Conservation (phyloP, 2,888 invertebrate genomes). For the Chrysomela aeneicollis region DNA sequence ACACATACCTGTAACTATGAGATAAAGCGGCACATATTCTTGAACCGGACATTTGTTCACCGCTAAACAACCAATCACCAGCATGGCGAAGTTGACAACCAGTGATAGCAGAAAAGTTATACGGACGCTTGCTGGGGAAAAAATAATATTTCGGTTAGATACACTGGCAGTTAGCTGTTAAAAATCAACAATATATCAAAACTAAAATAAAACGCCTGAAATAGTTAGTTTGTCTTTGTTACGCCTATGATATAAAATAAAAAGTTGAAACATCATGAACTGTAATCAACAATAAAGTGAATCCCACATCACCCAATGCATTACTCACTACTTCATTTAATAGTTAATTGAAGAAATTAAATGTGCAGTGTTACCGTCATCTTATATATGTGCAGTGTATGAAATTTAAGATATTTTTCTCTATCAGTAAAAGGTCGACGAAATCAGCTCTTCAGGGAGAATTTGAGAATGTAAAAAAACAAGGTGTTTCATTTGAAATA, state of each 20-base stretch:
- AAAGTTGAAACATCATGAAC: too few relatives aligned
- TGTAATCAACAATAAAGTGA: background rate
- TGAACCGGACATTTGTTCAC: conserved; percentile 52
- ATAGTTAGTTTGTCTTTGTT: too few relatives aligned
- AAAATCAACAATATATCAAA: too few relatives aligned
- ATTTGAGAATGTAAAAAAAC: too few relatives aligned
- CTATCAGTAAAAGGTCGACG: too few relatives aligned
- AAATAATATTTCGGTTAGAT: conserved; percentile 22
- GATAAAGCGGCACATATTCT: conserved; percentile 53
- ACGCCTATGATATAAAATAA: too few relatives aligned
- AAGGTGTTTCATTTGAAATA: too few relatives aligned
- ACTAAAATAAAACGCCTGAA: too few relatives aligned
- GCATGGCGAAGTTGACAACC: conserved; percentile 48
- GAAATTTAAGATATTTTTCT: too few relatives aligned
- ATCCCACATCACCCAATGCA: conserved; percentile 9
- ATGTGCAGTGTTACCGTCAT: background rate
- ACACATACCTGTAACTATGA: conserved; percentile 52
- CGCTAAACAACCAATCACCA: conserved; percentile 50
- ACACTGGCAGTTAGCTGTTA: too few relatives aligned
- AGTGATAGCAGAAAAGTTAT: conserved; percentile 47
- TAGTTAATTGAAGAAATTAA: conserved; percentile 8
- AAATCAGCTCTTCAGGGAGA: too few relatives aligned
- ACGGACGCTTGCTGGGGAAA: conserved; percentile 51
- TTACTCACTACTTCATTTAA: background rate
- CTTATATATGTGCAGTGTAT: too few relatives aligned